phyloP scores from a whole-genome alignment of 2,113 vertebrate genomes.

The Vulpes lagopus region DNA sequence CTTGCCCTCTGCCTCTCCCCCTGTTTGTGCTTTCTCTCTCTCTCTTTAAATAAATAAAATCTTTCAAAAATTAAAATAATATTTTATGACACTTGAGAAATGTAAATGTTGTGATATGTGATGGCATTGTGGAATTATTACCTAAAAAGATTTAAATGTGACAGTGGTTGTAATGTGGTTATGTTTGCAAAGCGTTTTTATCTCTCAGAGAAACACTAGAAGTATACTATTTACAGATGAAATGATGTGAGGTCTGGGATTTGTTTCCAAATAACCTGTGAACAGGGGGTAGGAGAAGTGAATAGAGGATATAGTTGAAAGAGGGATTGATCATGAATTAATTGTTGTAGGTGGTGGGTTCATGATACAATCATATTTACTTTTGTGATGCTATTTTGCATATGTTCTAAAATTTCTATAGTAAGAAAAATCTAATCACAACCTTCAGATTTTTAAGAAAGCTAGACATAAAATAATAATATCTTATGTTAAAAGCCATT shows the following conservation, averaged over 20 bases:
- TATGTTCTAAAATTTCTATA: conserved; percentile 5
- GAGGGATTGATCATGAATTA: neutral
- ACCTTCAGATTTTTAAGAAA: conserved; percentile 2
- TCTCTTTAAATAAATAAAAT: neutral
- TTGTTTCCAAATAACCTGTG: conserved; percentile 30
- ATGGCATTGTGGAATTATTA: neutral
- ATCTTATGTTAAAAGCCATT: neutral
- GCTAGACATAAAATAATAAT: neutral
- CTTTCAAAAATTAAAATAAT: neutral
- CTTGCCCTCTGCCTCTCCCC: neutral
- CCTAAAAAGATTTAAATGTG: conserved; percentile 9
- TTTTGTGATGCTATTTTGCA: conserved; percentile 7
- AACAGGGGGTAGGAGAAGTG: neutral
- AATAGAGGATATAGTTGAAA: neutral
- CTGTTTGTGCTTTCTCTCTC: no score
- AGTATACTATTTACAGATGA: neutral
- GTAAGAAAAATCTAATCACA: neutral
- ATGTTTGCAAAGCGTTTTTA: conserved; percentile 35
- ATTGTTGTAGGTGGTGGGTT: neutral
- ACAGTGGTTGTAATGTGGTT: neutral
- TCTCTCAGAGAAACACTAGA: neutral
- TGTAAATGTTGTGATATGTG: neutral
- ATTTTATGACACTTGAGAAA: neutral
- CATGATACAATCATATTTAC: neutral
- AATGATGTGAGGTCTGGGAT: neutral